Evolutionary conservation across 2,888 invertebrate species (phyloP).

Genomic region (Drosophila mulleri): DNA sequence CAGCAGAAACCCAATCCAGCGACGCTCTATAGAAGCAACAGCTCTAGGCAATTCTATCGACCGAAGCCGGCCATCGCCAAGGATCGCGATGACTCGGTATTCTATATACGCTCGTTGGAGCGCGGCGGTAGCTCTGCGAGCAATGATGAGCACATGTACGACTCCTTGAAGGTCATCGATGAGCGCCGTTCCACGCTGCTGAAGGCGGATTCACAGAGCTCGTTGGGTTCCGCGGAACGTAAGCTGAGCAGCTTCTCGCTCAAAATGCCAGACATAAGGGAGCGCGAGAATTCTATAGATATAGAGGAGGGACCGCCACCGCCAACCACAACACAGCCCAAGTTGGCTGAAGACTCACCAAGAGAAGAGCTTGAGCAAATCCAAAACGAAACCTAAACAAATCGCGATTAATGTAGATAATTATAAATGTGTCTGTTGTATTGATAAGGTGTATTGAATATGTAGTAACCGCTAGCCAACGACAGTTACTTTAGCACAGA

Average conservation of each 20-base stretch:
- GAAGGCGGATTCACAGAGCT: conserved; percentile 83
- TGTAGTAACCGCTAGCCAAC: conserved; percentile 37
- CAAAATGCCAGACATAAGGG: conserved; percentile 74
- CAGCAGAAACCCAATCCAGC: conserved; percentile 37
- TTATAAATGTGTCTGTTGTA: conserved; percentile 24
- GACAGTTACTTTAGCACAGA: conserved; percentile 57
- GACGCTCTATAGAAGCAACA: conserved; percentile 82
- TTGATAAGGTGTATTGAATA: conserved; percentile 28
- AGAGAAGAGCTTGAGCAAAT: conserved; percentile 7
- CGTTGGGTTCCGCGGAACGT: conserved; percentile 74
- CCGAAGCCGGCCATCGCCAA: conserved; percentile 80
- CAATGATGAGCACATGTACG: conserved; percentile 80
- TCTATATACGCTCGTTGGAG: conserved; percentile 75
- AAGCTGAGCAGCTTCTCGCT: conserved; percentile 75
- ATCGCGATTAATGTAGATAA: conserved; percentile 29
- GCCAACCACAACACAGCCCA: conserved; percentile 10
- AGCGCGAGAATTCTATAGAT: conserved; percentile 69
- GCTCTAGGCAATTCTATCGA: conserved; percentile 84
- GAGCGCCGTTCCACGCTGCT: conserved; percentile 84
- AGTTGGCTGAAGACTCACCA: conserved; percentile 1
- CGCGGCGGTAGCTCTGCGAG: conserved; percentile 54
- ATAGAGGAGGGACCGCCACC: conserved; percentile 49
- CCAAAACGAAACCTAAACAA: conserved; percentile 14
- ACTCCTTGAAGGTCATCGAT: conserved; percentile 84
- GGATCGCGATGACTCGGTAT: conserved; percentile 83